Percentiles rank a stretch among this genome's conserved stretches.
phyloP scores from a whole-genome alignment of 2,888 invertebrate species.

The Pomacea canaliculata region DNA sequence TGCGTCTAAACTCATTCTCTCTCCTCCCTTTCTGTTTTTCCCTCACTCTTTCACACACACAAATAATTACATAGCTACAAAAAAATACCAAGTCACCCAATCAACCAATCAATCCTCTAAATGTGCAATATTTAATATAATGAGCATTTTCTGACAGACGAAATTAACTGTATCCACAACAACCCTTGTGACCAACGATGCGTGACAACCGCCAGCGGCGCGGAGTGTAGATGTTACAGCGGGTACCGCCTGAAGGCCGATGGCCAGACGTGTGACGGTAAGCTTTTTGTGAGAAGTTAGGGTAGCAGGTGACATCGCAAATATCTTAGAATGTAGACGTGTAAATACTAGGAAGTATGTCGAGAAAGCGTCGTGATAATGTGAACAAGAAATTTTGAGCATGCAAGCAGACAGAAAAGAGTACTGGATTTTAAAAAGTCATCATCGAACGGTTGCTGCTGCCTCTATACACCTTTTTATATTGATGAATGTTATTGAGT shows the following conservation, averaged over 20 bases:
- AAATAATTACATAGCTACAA: neutral
- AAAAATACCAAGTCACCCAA: neutral
- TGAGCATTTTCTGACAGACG: neutral
- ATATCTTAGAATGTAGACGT: no score
- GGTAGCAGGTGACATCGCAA: no score
- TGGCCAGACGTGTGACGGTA: conserved; percentile 77
- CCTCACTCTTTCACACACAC: neutral
- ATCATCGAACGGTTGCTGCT: no score
- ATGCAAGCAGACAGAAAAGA: no score
- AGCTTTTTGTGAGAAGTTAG: conserved; percentile 7
- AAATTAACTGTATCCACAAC: conserved; percentile 47
- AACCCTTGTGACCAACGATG: conserved; percentile 84
- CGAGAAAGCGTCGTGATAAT: no score
- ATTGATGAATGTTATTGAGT: no score
- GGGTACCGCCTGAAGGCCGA: conserved; percentile 80
- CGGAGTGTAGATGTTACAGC: conserved; percentile 80
- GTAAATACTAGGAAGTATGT: no score
- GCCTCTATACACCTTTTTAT: no score
- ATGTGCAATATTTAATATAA: neutral
- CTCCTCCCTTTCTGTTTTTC: no score
- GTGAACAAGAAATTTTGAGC: no score
- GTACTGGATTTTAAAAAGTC: no score
- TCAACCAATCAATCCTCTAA: neutral
- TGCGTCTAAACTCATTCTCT: no score
- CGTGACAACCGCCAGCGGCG: conserved; percentile 78